A percentile compares a stretch with the other conserved stretches of the same genome.
phyloP scores from a whole-genome alignment of 2,113 vertebrate genomes.

The Anoplopoma fimbria region DNA sequence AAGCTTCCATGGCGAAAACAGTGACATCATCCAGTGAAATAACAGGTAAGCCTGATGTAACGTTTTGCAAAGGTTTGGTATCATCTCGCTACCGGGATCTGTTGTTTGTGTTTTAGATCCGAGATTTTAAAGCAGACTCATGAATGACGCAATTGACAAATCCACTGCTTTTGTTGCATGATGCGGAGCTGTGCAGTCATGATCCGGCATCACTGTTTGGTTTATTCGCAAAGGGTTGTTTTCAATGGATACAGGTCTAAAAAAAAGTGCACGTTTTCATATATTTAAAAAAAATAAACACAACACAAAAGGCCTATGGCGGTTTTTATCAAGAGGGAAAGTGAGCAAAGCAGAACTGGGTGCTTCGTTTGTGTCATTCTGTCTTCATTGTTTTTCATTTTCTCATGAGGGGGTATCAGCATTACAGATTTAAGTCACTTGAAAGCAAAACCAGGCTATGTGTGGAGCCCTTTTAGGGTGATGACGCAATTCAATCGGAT shows the following conservation, averaged over 20 bases:
- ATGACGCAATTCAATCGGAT: slow-evolving; percentile 48
- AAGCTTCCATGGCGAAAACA: slow-evolving; percentile 75
- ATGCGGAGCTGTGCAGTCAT: slow-evolving; percentile 11
- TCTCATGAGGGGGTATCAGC: not conserved
- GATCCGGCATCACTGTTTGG: slow-evolving; percentile 23
- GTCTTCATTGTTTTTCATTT: not conserved
- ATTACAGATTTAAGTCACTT: not conserved
- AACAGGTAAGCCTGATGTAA: slow-evolving; percentile 68
- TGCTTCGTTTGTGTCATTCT: slow-evolving; percentile 17
- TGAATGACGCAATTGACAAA: slow-evolving; percentile 70
- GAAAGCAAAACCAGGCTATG: not conserved
- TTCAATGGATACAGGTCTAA: not conserved
- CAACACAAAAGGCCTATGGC: not conserved
- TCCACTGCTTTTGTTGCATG: slow-evolving; percentile 39
- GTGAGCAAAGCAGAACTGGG: not conserved
- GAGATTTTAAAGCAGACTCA: slow-evolving; percentile 46
- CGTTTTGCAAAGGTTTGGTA: not conserved
- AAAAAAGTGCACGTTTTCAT: not conserved
- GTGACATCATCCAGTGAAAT: slow-evolving; percentile 44
- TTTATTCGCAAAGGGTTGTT: not conserved
- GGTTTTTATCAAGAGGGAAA: not conserved
- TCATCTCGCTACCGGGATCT: not conserved
- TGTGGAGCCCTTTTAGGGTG: not conserved
- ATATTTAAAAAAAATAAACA: not conserved
- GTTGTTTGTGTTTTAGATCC: slow-evolving; percentile 19